A percentile compares a stretch with the other conserved stretches of the same genome.
phyloP scores from a whole-genome alignment of 2,888 invertebrate species.

The Lasioglossum oenotherae region DNA sequence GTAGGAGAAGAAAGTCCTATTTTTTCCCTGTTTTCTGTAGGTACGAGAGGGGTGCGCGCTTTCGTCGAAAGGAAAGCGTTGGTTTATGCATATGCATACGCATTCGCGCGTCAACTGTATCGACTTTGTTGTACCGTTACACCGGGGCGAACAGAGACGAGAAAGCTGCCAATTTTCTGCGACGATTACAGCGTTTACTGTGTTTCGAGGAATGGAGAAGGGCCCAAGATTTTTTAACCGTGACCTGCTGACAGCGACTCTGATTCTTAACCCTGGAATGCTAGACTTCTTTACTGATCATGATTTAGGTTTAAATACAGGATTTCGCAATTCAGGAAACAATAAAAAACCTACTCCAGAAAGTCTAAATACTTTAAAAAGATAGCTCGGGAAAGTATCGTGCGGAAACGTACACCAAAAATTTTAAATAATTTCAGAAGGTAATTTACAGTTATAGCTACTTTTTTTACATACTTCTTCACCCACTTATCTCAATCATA shows the following conservation, averaged over 20 bases:
- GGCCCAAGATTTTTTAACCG: background rate
- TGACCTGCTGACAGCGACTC: background rate
- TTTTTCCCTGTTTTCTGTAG: background rate
- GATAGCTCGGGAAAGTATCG: too few relatives aligned
- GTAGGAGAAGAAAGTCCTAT: slow-evolving; percentile 20
- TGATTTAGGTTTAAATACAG: background rate
- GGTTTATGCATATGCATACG: background rate
- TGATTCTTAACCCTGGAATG: background rate
- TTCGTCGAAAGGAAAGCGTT: slow-evolving; percentile 38
- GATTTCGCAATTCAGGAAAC: background rate
- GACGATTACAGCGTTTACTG: slow-evolving; percentile 13
- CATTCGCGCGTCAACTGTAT: slow-evolving; percentile 19
- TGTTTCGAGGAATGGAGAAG: background rate
- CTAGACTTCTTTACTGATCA: background rate
- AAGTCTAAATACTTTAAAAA: background rate
- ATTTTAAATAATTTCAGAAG: background rate
- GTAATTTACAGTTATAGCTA: background rate
- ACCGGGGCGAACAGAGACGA: slow-evolving; percentile 2
- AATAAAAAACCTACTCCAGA: background rate
- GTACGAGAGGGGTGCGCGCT: slow-evolving; percentile 12
- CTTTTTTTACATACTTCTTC: background rate
- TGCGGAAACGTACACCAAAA: background rate
- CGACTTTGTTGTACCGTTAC: slow-evolving; percentile 47
- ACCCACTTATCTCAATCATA: background rate
- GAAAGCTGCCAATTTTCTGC: slow-evolving; percentile 52